Evolutionary conservation across 1,140 invertebrate species (phyloP), one percentile per base, ranked within the genome.

Genomic region (Metopolophium dirhodum): DNA sequence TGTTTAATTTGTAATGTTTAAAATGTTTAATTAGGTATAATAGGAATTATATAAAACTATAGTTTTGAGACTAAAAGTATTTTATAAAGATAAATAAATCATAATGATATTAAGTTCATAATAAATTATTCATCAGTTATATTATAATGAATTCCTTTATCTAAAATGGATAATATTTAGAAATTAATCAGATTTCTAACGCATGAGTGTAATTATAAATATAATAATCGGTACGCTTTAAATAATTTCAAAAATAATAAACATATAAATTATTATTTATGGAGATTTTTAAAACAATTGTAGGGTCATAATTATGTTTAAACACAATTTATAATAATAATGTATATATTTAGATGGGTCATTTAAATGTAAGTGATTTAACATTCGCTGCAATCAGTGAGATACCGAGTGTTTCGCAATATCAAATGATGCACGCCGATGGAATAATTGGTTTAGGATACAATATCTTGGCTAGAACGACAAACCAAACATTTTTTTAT

Each of bases 401-500:
- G 26, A n/a, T 93, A 23, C n/a, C 45, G 4, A 93, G 54, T 18
- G 9, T 20, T 11, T 1, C 7, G 4, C 35, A 93, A 18, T 93
- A 37, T 86, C n/a, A 30, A 86, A 3, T 30, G 3, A 93, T 93
- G 91, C 37, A 93, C 22, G 91, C 91, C 20, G 91, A 93, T 86
- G 91, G 91, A 45, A 1, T 93, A 22, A 93, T 93, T 20, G 91
- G 91, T 45, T 54, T 93, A 45, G 91, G 49, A 45, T 93, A 30
- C 37, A 57, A 86, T 0, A 57, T 8, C 14, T 22, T 57, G 1
- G 82, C 82, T 85, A 49, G 35, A 85, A 86, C 82, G 1, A 57
- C 68, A 26, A 37, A 41, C 2, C 35, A 41, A n/a, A 11, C 91
- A 41, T 93, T 93, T 93, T 97, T 97, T 95, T 95, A 97, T 94